Conservation (phyloP, 1,140 invertebrate species). For the Microplitis mediator region DNA sequence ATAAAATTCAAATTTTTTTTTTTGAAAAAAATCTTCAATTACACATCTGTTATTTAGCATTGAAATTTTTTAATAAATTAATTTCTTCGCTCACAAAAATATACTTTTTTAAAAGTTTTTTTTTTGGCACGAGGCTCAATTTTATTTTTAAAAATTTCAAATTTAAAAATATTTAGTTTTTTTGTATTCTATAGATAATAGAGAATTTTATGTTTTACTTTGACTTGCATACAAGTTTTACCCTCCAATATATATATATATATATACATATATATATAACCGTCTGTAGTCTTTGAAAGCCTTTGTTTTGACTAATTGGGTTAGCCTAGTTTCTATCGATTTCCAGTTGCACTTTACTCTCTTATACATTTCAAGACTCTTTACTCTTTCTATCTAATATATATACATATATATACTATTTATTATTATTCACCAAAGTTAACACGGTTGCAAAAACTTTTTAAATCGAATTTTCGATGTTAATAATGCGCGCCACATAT, state of each 20-base stretch:
- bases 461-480: slow-evolving; percentile 29
- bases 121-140: too few relatives aligned
- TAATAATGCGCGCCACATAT: slow-evolving; percentile 16
- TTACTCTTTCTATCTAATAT: neutral
- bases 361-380: neutral
- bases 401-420: neutral
- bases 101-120: too few relatives aligned
- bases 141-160: neutral
- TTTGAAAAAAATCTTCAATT: too few relatives aligned
- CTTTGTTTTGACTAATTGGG: slow-evolving; percentile 49
- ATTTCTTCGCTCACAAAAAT: too few relatives aligned
- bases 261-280: slow-evolving; percentile 11
- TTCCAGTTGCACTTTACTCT: slow-evolving; percentile 20
- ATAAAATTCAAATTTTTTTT: too few relatives aligned
- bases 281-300: slow-evolving; percentile 35
- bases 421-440: neutral
- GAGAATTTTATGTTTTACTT: neutral
- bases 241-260: slow-evolving; percentile 3
- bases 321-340: slow-evolving; percentile 48
- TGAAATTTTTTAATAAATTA: too few relatives aligned
- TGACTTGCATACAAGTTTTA: neutral
- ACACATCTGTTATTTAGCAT: too few relatives aligned
- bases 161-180: neutral
- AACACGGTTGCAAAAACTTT: slow-evolving; percentile 19
- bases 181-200: neutral